phyloP scores from a whole-genome alignment of 2,113 vertebrate genomes.

The Lipophrys pholis region DNA sequence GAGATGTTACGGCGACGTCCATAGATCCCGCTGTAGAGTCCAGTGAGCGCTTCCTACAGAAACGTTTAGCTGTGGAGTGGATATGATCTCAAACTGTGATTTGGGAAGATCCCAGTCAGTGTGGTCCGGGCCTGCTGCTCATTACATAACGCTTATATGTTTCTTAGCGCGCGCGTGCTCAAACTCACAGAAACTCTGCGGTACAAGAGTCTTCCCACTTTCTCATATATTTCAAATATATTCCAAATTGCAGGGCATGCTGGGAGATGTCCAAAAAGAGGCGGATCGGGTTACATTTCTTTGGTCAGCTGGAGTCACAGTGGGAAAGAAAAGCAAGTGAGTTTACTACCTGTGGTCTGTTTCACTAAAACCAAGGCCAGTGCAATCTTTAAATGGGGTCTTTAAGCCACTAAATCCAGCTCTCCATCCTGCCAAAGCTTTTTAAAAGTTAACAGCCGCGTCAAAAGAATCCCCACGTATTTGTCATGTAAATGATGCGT shows the following conservation, averaged over 20 bases:
- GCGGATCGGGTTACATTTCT: slow-evolving; percentile 50
- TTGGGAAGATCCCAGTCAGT: slow-evolving; percentile 22
- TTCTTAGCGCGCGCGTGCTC: slow-evolving; percentile 14
- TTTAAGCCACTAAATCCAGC: too few relatives aligned
- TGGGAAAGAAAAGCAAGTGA: slow-evolving; percentile 46
- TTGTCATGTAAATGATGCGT: too few relatives aligned
- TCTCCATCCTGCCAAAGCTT: too few relatives aligned
- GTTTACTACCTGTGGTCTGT: slow-evolving; percentile 38
- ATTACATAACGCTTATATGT: slow-evolving; percentile 8
- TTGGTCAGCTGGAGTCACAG: slow-evolving; percentile 43
- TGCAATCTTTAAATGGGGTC: too few relatives aligned
- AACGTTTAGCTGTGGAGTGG: background rate
- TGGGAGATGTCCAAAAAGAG: slow-evolving; percentile 60
- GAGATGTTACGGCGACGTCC: background rate
- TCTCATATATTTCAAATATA: slow-evolving; percentile 36
- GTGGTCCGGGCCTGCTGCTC: slow-evolving; percentile 12
- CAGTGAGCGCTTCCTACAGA: background rate
- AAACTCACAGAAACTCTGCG: slow-evolving; percentile 47
- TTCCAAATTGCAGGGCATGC: slow-evolving; percentile 50
- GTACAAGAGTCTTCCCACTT: slow-evolving; percentile 35
- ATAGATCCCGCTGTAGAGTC: background rate
- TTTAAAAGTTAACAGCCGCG: too few relatives aligned
- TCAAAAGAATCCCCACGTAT: too few relatives aligned
- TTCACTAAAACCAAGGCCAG: background rate
- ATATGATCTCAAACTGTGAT: slow-evolving; percentile 1